Conservation (phyloP, 2,888 invertebrate species). For the Fragum fragum region DNA sequence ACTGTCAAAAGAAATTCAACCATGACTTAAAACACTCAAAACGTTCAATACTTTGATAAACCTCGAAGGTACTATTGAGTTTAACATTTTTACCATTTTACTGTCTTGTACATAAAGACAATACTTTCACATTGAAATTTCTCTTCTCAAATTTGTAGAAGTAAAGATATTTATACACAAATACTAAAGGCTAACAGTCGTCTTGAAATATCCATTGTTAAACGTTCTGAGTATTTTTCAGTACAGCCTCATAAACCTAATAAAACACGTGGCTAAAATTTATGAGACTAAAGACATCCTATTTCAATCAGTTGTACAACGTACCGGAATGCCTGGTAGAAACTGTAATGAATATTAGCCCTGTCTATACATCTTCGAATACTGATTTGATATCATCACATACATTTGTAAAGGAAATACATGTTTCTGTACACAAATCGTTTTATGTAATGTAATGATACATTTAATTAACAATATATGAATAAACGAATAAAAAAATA, state of each 20-base stretch:
- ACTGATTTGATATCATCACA: not conserved
- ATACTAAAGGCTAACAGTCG: too few species aligned
- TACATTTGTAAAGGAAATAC: not conserved
- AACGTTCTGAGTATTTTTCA: constrained; percentile 26
- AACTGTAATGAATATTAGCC: constrained; percentile 53
- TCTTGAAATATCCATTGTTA: too few species aligned
- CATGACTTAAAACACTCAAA: constrained; percentile 16
- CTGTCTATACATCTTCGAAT: not conserved
- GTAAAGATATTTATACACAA: too few species aligned
- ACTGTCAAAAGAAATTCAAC: constrained; percentile 32
- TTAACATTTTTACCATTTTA: too few species aligned
- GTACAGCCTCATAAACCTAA: constrained; percentile 22
- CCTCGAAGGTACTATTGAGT: too few species aligned
- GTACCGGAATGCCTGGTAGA: constrained; percentile 58
- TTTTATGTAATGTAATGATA: constrained; percentile 8
- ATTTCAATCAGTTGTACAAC: constrained; percentile 26
- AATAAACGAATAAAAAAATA: not conserved
- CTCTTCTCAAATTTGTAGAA: too few species aligned
- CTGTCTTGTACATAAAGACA: too few species aligned
- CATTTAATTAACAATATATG: not conserved
- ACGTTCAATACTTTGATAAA: not conserved
- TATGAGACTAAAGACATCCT: constrained; percentile 34
- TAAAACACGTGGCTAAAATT: constrained; percentile 27
- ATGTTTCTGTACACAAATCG: constrained; percentile 20
- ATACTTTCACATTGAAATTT: too few species aligned